Evolutionary conservation across 2,888 invertebrate genomes (phyloP), one percentile per base, ranked within the genome.

Genomic region (Falcaria lacertinaria): DNA sequence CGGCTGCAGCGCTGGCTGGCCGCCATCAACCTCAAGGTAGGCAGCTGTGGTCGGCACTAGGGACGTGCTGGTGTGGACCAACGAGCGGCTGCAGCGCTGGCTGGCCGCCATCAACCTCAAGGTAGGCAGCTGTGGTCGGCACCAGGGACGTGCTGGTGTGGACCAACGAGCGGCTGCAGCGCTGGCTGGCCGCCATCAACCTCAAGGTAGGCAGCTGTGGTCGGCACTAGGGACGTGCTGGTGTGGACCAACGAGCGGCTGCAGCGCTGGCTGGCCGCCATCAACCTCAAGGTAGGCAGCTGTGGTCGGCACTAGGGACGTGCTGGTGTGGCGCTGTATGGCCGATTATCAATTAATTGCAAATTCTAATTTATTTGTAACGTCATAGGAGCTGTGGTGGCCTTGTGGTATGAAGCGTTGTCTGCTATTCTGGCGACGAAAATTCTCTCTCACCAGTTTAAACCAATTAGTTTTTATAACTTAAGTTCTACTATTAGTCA

Each of bases 131-230:
- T 64, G n/a, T n/a, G n/a, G n/a, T n/a, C n/a, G n/a, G n/a, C n/a
- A n/a, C n/a, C 33, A 6, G 33, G 14, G 33, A 34, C 33, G 33
- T 34, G 33, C 33, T 96, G 51, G 93, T 94, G 66, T 91, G 91
- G 64, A 94, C 97, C 76, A 97, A 97, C 44, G 91, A 98, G 54
- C 96, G 96, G 90, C 95, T 94, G 76, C 96, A 97, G 64, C 92
- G 95, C 90, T 98, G 97, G 97, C 33, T 34, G 97, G 97, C 88
- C 94, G 97, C 48, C 84, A 97, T 57, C 97, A 98, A 32, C 98
- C 98, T 98, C 97, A 96, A 66, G 97, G 97, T 86, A 98, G 98
- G 70, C 91, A 97, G 59, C 94, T 97, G 51, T 96, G 97, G 64
- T 92, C 95, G 90, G 98, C 97, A 97, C 93, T 11, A 1, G 13